These are phyloP conservation scores for Eira barbara DNA, from an alignment of 2,113 vertebrate species.

Conservation along the genomic window DNA sequence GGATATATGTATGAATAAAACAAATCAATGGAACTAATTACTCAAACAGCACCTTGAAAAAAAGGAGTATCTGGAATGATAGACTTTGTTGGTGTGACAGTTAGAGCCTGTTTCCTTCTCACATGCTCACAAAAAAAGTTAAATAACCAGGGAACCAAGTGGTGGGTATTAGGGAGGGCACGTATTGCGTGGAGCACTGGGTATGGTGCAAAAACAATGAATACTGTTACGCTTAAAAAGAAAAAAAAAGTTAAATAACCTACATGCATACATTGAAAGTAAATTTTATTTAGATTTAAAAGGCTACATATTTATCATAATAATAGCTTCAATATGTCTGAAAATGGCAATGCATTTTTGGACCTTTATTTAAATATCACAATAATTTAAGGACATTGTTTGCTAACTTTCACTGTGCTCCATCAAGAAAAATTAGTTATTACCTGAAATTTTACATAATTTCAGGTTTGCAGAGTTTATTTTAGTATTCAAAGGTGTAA, in stretches of 20 bases:
- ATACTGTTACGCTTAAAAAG: too few relatives aligned
- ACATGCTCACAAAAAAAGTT: neutral
- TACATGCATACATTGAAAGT: neutral
- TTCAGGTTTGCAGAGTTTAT: neutral
- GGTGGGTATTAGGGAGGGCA: too few relatives aligned
- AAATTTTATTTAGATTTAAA: slow-evolving; percentile 1
- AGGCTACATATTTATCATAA: neutral
- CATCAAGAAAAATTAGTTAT: neutral
- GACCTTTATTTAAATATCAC: neutral
- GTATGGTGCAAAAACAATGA: too few relatives aligned
- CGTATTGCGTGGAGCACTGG: too few relatives aligned
- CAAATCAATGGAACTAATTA: neutral
- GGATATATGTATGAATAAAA: neutral
- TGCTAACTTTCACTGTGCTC: neutral
- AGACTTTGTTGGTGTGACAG: neutral
- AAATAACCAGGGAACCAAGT: neutral
- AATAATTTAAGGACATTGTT: neutral
- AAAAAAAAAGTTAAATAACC: neutral
- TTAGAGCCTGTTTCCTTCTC: neutral
- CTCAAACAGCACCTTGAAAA: neutral
- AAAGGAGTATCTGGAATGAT: neutral
- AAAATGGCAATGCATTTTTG: neutral
- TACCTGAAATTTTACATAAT: neutral
- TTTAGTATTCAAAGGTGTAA: neutral
- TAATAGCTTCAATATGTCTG: neutral